phyloP scores from a whole-genome alignment of 2,888 invertebrate species.

The Drosophila emarginata region DNA sequence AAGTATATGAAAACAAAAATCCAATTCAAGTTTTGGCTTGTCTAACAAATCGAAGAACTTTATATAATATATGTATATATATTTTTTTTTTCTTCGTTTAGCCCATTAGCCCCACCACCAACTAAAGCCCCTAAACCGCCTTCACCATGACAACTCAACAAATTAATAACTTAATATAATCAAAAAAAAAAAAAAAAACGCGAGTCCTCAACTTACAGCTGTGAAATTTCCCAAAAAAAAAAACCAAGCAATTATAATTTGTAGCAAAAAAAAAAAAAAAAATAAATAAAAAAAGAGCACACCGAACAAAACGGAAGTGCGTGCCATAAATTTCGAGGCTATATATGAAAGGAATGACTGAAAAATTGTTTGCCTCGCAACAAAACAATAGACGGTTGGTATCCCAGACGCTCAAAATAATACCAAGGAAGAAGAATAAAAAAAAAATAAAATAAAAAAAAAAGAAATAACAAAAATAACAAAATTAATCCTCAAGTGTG shows the following conservation, averaged over 20 bases:
- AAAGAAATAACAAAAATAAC: conserved; percentile 48
- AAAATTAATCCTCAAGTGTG: conserved; percentile 75
- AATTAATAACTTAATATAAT: conserved; percentile 77
- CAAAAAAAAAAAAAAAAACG: conserved; percentile 45
- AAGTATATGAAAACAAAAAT: background rate
- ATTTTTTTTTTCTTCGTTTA: too few relatives aligned
- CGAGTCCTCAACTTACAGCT: conserved; percentile 65
- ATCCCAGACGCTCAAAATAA: conserved; percentile 2
- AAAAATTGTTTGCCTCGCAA: conserved; percentile 57
- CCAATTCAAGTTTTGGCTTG: background rate
- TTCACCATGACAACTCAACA: conserved; percentile 76
- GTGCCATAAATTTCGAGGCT: conserved; percentile 78
- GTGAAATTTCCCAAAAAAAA: conserved; percentile 74
- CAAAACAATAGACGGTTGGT: conserved; percentile 49
- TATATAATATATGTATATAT: too few relatives aligned
- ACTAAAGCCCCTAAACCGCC: conserved; percentile 22
- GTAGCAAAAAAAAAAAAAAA: conserved; percentile 49
- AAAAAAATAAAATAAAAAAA: conserved; percentile 22
- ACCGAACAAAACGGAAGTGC: conserved; percentile 75
- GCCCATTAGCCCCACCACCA: conserved; percentile 20
- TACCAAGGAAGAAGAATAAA: conserved; percentile 18
- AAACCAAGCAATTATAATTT: conserved; percentile 68
- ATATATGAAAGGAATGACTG: conserved; percentile 59
- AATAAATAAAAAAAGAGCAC: conserved; percentile 22
- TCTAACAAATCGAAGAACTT: conserved; percentile 1